Evolutionary conservation across 1,140 invertebrate species (phyloP).

Genomic region (Argopecten irradians): DNA sequence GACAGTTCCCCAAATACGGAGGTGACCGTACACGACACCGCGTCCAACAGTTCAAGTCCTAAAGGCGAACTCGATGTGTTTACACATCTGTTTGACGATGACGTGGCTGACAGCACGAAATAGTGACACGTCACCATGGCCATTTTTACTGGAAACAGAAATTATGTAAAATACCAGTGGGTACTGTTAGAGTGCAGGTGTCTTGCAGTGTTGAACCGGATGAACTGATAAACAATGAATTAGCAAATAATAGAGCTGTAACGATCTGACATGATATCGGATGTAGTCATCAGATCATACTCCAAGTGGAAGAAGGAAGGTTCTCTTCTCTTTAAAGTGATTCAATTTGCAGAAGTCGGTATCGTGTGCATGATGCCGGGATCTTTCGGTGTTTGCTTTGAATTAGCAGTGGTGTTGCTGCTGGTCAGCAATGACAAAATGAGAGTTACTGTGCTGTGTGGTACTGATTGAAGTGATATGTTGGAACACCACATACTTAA

Average conservation of each 20-base stretch:
- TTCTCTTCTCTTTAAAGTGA: no score
- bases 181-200: no score
- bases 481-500: no score
- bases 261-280: no score
- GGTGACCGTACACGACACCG: not conserved
- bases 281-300: no score
- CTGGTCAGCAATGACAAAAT: not conserved
- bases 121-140: not conserved
- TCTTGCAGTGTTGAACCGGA: not conserved
- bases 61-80: conserved; percentile 41
- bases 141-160: not conserved
- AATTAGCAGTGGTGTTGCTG: not conserved
- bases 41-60: not conserved
- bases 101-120: not conserved
- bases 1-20: not conserved
- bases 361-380: no score
- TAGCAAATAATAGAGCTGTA: no score
- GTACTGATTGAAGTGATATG: no score
- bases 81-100: conserved; percentile 45
- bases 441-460: not conserved
- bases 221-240: not conserved
- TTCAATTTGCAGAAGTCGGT: no score
- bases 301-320: no score
- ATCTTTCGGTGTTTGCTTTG: not conserved
- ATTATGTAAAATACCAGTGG: no score